phyloP scores from a whole-genome alignment of 2,797 vertebrate species.

The Pseudocheirus occidentalis region DNA sequence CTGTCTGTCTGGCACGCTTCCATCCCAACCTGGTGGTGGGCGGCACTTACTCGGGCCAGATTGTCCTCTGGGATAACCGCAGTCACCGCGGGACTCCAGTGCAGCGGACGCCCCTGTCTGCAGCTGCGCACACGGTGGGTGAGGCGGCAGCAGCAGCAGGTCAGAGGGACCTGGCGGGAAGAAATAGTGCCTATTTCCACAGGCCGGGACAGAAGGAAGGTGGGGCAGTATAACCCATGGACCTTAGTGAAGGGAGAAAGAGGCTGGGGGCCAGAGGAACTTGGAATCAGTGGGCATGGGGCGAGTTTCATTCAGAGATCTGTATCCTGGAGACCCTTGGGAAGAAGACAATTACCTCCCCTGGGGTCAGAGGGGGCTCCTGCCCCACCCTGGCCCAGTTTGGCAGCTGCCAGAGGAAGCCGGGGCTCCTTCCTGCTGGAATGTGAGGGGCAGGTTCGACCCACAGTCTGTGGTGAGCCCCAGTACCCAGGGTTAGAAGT shows the following conservation, averaged over 20 bases:
- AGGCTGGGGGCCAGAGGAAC: not conserved
- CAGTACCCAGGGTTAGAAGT: slow-evolving; percentile 78
- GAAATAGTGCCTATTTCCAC: not conserved
- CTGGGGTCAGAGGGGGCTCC: not conserved
- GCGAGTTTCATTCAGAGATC: not conserved
- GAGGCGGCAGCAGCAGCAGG: no score
- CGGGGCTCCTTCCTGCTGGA: not conserved
- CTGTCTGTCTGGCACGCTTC: slow-evolving; percentile 97
- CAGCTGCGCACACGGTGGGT: slow-evolving; percentile 96
- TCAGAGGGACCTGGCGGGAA: not conserved
- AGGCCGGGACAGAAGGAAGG: no score
- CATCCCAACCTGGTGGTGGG: slow-evolving; percentile 97
- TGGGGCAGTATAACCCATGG: not conserved
- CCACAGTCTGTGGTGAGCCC: slow-evolving; percentile 72
- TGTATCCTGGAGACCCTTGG: not conserved
- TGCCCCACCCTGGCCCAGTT: no score
- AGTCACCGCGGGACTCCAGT: slow-evolving; percentile 96
- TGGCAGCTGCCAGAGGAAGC: no score
- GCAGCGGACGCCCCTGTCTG: slow-evolving; percentile 96
- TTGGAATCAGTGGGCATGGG: not conserved
- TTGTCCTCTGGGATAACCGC: slow-evolving; percentile 98
- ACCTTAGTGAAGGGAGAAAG: not conserved
- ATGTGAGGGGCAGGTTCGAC: slow-evolving; percentile 58
- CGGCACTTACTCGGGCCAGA: slow-evolving; percentile 97
- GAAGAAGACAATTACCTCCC: not conserved